Evolutionary conservation across 1,140 invertebrate genomes (phyloP), one percentile per base, ranked within the genome.

Genomic region (Leptoteleia sp.): DNA sequence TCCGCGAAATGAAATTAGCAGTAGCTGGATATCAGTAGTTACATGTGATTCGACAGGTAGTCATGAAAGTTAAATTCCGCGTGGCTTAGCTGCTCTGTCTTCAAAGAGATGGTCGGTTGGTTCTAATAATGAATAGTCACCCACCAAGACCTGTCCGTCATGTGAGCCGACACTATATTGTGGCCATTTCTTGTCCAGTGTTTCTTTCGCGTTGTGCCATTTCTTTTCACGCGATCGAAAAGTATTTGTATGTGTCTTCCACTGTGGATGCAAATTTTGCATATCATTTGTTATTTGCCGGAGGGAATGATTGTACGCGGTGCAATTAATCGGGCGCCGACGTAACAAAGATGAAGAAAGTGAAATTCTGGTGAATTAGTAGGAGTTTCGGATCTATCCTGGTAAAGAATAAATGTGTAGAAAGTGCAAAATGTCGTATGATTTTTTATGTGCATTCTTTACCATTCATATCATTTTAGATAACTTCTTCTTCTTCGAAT

Each of bases 121-220:
- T 55, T 79, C 42, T 62, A 73, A 64, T 73, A 79, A 79, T 79
- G 70, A 79, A 47, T 73, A 70, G 57, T 79, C 62, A 64, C 38
- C 35, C 42, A 73, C 68, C 33, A 73, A 75, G 62, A 71, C 52
- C 48, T 55, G 68, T 73, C 52, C 38, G 33, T 72, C 68, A 78
- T 68, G 40, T 68, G 54, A 78, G 27, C 17, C 52, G 61, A 72
- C 54, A 52, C 67, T 78, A 27, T 68, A 65, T 65, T 25, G 57
- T 54, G 25, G 27, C 9, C 48, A 71, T 65, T 57, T 2, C 22
- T 48, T 59, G 52, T 57, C 37, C 45, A 61, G 43, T 54, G 27
- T 19, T 71, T 65, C 57, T 13, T 59, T 59, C 27, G 37, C 9
- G 40, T 55, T 61, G 64, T 65, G 42, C 67, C 35, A 71, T 61